phyloP scores from a whole-genome alignment of 2,888 invertebrate genomes.

The Acanthosepion esculentum region DNA sequence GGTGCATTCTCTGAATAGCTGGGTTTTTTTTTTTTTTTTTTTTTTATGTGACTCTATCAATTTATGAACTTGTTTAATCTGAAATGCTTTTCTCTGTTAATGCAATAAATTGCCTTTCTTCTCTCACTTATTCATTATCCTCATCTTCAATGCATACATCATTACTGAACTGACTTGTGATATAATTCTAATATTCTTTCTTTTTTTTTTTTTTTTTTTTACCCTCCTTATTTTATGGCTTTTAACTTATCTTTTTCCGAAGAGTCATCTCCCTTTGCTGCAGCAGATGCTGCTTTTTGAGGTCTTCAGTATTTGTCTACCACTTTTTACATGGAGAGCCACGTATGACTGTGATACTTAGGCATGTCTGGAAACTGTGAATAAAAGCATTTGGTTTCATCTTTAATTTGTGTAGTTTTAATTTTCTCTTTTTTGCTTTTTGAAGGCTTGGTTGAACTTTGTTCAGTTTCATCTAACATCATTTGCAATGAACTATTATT shows the following conservation, averaged over 20 bases:
- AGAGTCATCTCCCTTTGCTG: not conserved
- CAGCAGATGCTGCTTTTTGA: not conserved
- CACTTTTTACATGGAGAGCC: conserved; percentile 11
- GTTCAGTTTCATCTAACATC: too few relatives aligned
- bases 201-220: too few relatives aligned
- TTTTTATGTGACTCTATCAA: not conserved
- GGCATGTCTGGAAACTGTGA: not conserved
- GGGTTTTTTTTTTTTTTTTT: not conserved
- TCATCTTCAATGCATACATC: not conserved
- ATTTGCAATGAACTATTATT: too few relatives aligned
- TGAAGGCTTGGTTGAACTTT: too few relatives aligned
- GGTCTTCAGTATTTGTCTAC: conserved; percentile 21
- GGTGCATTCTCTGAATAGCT: not conserved
- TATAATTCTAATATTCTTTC: not conserved
- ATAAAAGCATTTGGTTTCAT: not conserved
- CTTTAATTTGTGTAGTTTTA: not conserved
- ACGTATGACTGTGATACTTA: conserved; percentile 33
- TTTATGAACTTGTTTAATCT: not conserved
- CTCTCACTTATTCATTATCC: not conserved
- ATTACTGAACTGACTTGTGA: not conserved
- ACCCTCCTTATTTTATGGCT: not conserved
- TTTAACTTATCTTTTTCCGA: not conserved
- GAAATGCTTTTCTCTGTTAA: not conserved
- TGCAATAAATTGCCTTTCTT: not conserved
- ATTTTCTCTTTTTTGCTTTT: not conserved